Evolutionary conservation across 2,797 vertebrate species (phyloP).

Genomic region (Cygnus olor): DNA sequence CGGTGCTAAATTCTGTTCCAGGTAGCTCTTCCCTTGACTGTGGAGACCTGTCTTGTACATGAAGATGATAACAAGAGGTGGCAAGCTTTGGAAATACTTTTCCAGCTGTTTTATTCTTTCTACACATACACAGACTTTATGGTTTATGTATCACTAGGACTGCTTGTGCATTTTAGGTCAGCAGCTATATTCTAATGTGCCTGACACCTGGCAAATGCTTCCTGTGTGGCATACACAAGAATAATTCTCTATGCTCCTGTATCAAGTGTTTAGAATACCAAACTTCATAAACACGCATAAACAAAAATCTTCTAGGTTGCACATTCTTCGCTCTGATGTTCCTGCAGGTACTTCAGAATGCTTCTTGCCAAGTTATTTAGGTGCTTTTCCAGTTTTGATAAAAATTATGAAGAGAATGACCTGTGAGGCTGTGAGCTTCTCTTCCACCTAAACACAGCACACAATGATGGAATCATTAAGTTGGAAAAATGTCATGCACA

Average conservation of each 20-base stretch:
- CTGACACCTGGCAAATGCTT: neutral
- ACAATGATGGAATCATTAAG: neutral
- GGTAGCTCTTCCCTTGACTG: neutral
- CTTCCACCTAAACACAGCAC: neutral
- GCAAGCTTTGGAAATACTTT: conserved; percentile 19
- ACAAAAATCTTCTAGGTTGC: neutral
- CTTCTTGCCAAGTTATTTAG: neutral
- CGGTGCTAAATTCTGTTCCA: neutral
- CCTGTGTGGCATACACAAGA: neutral
- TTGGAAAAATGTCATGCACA: neutral
- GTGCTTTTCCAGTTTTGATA: neutral
- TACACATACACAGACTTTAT: neutral
- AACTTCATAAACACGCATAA: neutral
- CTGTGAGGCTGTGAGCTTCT: neutral
- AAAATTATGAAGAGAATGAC: neutral
- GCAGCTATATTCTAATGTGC: neutral
- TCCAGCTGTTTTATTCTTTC: neutral
- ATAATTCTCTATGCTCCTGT: neutral
- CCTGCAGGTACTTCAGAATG: neutral
- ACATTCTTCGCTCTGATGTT: neutral
- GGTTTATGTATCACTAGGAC: neutral
- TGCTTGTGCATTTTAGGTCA: neutral
- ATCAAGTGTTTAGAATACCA: neutral
- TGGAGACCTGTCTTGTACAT: neutral
- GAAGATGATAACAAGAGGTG: neutral